These are phyloP conservation scores for Liparis tanakae DNA, from an alignment of 2,797 vertebrate genomes.

Conservation along the genomic window DNA sequence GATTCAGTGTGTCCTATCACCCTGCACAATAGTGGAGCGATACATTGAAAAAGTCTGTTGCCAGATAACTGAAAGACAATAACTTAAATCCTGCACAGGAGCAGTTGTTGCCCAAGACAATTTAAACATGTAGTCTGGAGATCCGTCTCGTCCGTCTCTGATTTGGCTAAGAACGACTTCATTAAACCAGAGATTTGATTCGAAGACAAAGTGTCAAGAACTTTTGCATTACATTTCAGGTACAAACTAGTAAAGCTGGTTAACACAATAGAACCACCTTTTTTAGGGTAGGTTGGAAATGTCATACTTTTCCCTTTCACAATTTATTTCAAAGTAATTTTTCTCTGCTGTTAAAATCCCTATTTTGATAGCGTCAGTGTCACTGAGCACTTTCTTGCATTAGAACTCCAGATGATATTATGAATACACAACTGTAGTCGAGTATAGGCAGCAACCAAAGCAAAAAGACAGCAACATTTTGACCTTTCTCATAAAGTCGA, in stretches of 20 bases:
- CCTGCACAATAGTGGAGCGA: conserved; percentile 1
- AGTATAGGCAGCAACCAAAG: not conserved
- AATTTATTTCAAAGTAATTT: not conserved
- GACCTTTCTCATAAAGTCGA: not conserved
- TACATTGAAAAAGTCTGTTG: not conserved
- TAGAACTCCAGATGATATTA: not conserved
- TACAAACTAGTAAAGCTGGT: not conserved
- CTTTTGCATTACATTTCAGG: not conserved
- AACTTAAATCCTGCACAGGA: not conserved
- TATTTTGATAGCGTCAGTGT: not conserved
- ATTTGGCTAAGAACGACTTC: not conserved
- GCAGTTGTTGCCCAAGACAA: not conserved
- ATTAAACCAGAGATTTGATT: not conserved
- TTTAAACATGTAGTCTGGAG: not conserved
- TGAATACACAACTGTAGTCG: not conserved
- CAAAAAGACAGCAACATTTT: not conserved
- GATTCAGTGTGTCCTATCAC: not conserved
- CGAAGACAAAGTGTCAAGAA: not conserved
- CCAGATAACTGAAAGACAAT: not conserved
- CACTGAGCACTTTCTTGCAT: not conserved
- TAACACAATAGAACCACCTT: not conserved
- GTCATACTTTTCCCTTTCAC: not conserved
- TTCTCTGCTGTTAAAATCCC: not conserved
- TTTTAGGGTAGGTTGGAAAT: not conserved
- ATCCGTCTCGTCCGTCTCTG: not conserved